phyloP scores from a whole-genome alignment of 2,797 vertebrate genomes.

The Triplophysa yarkandensis region DNA sequence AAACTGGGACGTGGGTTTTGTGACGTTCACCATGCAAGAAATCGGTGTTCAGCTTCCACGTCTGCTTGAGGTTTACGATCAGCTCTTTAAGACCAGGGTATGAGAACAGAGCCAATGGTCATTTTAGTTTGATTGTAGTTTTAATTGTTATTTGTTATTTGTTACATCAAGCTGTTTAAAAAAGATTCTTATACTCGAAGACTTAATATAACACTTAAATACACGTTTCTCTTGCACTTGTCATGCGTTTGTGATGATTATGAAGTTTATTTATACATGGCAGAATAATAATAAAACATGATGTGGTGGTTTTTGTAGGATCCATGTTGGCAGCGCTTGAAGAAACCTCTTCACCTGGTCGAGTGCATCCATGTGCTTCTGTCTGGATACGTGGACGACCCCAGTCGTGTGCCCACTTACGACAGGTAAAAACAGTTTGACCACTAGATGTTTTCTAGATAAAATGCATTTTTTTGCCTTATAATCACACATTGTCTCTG shows the following conservation, averaged over 20 bases:
- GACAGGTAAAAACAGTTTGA: constrained; percentile 73
- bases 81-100: constrained; percentile 95
- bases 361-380: constrained; percentile 93
- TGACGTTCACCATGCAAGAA: constrained; percentile 92
- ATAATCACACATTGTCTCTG: not conserved
- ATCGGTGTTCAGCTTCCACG: constrained; percentile 88
- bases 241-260: not conserved
- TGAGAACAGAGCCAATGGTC: not conserved
- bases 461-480: not conserved
- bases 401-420: constrained; percentile 84
- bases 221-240: too few relatives aligned
- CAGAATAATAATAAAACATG: not conserved
- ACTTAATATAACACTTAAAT: too few relatives aligned
- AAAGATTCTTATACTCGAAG: too few relatives aligned
- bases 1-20: constrained; percentile 93
- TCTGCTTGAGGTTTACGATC: constrained; percentile 94
- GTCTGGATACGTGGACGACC: constrained; percentile 87
- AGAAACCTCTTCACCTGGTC: constrained; percentile 91
- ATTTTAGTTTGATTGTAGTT: too few relatives aligned
- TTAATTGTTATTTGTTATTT: too few relatives aligned
- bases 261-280: not conserved
- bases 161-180: too few relatives aligned
- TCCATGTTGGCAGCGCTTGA: constrained; percentile 92
- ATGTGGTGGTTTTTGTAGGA: constrained; percentile 74
- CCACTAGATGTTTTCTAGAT: fast-evolving